Base-by-base conservation (phyloP, 2,113 vertebrate genomes). In the Patagioenas fasciata region DNA sequence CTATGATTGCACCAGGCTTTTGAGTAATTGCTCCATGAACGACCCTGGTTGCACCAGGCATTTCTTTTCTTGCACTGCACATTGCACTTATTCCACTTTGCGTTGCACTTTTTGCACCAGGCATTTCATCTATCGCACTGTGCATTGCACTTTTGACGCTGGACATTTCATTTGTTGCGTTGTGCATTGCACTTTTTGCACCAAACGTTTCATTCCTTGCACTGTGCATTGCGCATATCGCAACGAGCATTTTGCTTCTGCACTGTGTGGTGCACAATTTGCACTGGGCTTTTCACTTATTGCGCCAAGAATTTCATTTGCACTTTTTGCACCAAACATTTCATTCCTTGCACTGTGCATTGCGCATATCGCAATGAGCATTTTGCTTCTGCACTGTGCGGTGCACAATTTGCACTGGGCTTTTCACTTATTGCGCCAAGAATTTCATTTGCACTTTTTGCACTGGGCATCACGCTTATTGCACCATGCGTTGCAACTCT, bases 91-190 rank as follows among this genome's bases (percentile, higher is more conserved):
- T 6, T 34, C 31, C 54, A 6, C 6, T 1, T 9, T 3, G 14
- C 34, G 1, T 36, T 48, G 14, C 14, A 3, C 4, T 34, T 23
- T 15, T 3, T 6, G 44, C 57, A 38, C n/a, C 4, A 15, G 10
- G 21, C 15, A 26, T 23, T 48, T 12, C 15, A 13, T 3, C 8
- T 12, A 28, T 6, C 28, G 38, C 38, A 6, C 9, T 2, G 11
- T 4, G 18, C 34, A 1, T 36, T 47, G 13, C 18, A 3, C 4
- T 21, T 21, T 9, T 2, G 5, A n/a, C 57, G 24, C n/a, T 6
- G n/a, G 10, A 15, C 10, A 9, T n/a, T 48, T 8, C 10, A 12
- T 5, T 17, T 17, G 18, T 6, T 4, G 44, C 57, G 24, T 26
- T 6, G n/a, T 7, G 14, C 15, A 13, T n/a, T 48, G 7, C 15